Evolutionary conservation across 1,140 invertebrate species (phyloP), one percentile per base, ranked within the genome.

Genomic region (Lutraria rhynchaena): DNA sequence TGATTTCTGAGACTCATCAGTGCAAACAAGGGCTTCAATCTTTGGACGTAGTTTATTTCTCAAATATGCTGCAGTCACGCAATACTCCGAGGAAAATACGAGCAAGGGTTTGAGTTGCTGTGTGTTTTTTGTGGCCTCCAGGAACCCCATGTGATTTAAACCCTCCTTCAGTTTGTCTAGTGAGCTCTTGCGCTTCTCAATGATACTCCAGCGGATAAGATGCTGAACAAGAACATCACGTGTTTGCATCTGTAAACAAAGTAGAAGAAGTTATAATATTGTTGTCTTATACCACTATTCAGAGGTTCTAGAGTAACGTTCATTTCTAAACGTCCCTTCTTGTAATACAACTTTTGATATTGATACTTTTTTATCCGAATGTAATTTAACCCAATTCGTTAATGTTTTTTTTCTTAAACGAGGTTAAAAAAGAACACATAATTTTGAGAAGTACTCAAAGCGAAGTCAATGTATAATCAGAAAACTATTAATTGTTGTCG

Each of bases 101-200:
- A 77, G 44, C 31, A 77, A 41, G 0, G 74, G 74, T 17, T 63
- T 13, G n/a, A 77, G 19, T 19, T 46, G 24, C n/a, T 57, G 37
- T 22, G 41, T 77, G 5, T 35, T 51, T 46, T 77, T 77, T 33
- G 74, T 65, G 17, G 58, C 60, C 17, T 77, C 44, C 7, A 77
- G 74, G n/a, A 77, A 65, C 0, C 74, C 74, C 58, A 77, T 22
- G 31, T 77, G 74, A 33, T 77, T 65, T 1, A 77, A 29, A 19
- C 74, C 74, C 31, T 53, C 11, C 37, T 77, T 77, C 37, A 77
- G 31, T 9, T 65, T 46, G 31, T 77, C 74, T 41, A 77, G 35
- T 9, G 74, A 61, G 15, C 9, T 53, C 27, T 65, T 77, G 9
- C 74, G 17, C 41, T 77, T 77, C 19, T 77, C 74, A 17, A 77